Evolutionary conservation across 2,113 vertebrate genomes (phyloP), one percentile per base, ranked within the genome.

Genomic region (Scophthalmus maximus): DNA sequence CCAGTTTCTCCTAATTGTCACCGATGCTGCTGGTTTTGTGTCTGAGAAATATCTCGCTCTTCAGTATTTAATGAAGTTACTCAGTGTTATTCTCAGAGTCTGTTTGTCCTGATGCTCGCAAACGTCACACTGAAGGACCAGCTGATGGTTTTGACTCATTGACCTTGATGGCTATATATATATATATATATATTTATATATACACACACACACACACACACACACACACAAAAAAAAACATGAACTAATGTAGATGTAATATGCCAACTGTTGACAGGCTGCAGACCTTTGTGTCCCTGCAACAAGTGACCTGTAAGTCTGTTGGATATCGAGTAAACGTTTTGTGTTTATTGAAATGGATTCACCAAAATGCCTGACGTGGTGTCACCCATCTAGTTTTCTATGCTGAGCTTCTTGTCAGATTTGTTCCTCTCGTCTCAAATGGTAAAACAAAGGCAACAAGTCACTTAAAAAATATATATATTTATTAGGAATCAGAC

Each of bases 291-390:
- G 3, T 32, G 30, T 51, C 59, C 22, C 61, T 68, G 76, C 84
- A 88, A 91, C 84, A 89, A 85, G 87, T 88, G 78, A 83, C 46
- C 68, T 32, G 9, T 29, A 5, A 29, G 47, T 52, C 47, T 36
- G 15, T 9, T 1, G 1, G 5, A 17, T 27, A 4, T 27, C 12
- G 7, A 27, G 12, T 23, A n/a, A 6, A n/a, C 8, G 1, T 23
- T n/a, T 20, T 22, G 46, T 25, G 12, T 23, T 26, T 14, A 56
- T 29, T 8, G 26, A 10, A 15, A 17, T 1, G 6, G 12, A 25
- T 34, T 34, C 32, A 34, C 5, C 32, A 34, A 11, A 53, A 30
- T 26, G n/a, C 0, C 12, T 32, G 47, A n/a, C 36, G n/a, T 1
- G 6, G 42, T 0, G 26, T 76, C 25, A 46, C 22, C 4, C 3